Evolutionary conservation across 37 sponge, comb jelly and placozoan species (phyloP), one percentile per base, ranked within the genome.

Genomic region (Amphimedon queenslandica): DNA sequence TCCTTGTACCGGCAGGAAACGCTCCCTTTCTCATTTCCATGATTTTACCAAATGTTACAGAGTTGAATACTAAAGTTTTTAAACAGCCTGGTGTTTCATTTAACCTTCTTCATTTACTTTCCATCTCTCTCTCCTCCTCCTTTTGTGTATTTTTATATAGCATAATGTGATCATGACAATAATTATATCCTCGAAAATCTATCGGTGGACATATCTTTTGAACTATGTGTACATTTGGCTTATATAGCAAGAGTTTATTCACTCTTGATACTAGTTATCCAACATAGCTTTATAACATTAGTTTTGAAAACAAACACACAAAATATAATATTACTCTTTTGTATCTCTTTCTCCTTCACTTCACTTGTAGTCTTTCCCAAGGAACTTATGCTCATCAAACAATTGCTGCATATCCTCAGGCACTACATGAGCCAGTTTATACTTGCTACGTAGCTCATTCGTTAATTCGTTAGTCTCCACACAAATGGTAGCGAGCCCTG

Each of bases 1-100:
- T 16, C 6, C 30, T 23, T 6, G 51, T 47, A 8, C 51, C 13
- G 8, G 51, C 13, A 47, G 51, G 51, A 47, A 70, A 70, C 10
- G 47, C 71, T 24, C 16, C 55, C 40, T 39, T 70, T 5, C 71
- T 37, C 51, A 70, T 40, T 70, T 70, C 71, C 47, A 70, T 43
- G 25, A 16, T 3, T 11, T 70, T 40, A n/a, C n/a, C n/a, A n/a
- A n/a, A n/a, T n/a, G n/a, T n/a, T n/a, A n/a, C n/a, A n/a, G n/a
- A n/a, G n/a, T n/a, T n/a, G n/a, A n/a, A n/a, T n/a, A n/a, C n/a
- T n/a, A n/a, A n/a, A n/a, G n/a, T n/a, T 5, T 31, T 31, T 6
- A 32, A 5, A 10, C 63, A 60, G 63, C 27, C 6, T 5, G 6
- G 21, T 11, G 40, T 4, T 66, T 32, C 31, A 10, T 66, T 40